Base-by-base conservation (phyloP, 2,113 vertebrate genomes). In the Geococcyx californianus region DNA sequence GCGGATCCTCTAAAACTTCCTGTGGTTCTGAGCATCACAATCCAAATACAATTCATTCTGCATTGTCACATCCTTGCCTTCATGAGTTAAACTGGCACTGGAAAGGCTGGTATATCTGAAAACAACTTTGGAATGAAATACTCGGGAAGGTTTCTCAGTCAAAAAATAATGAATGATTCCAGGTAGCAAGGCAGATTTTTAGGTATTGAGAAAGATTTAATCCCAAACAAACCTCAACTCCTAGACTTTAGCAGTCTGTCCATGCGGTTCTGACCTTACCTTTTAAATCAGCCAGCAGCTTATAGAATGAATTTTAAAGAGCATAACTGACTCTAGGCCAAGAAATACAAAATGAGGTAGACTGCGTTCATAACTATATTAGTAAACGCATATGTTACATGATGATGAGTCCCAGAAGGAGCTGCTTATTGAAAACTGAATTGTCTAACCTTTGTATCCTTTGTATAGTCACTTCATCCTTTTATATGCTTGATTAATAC, bases 401-500 rank as follows among this genome's bases (percentile, higher is more conserved):
- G 33, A 55, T n/a, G 82, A 56, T 81, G 75, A 86, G 56, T 66
- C 77, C 38, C 76, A 72, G 38, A 83, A 92, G 69, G 33, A 79
- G 33, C 13, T 77, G 18, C 26, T 34, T 72, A 40, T 49, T 74
- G 58, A 74, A 91, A 90, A 87, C 45, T 31, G 18, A 33, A 31
- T 93, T 88, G n/a, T 74, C 58, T 81, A 45, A 66, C 36, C 33
- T 93, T 64, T 86, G 24, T 44, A 51, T 81, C 36, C 33, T 93
- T 64, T 86, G 24, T 44, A 51, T 81, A 45, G 79, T 87, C 34
- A 74, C 45, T 77, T 87, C n/a, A 69, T 83, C 44, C 33, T 87
- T 88, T 89, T 56, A 80, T 77, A 34, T 70, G 23, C 36, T 63
- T 93, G 51, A 82, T 58, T 69, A 89, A 84, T 91, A 45, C 45